Evolutionary conservation across 2,888 invertebrate genomes (phyloP).

Genomic region (Drosophila demipolita): DNA sequence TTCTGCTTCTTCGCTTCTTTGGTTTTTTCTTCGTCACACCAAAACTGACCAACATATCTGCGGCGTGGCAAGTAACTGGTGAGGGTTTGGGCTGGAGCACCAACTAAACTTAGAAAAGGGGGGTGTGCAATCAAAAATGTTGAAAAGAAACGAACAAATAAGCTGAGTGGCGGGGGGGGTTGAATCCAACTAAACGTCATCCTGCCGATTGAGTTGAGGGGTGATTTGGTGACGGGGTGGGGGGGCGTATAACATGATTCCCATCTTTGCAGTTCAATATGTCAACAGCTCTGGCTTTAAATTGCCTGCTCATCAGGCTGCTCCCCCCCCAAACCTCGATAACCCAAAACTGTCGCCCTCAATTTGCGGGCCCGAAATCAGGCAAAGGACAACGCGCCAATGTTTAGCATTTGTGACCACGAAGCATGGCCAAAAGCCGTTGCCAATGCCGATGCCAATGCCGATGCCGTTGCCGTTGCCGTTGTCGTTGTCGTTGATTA

Average conservation of each 20-base stretch:
- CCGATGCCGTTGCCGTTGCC: not conserved
- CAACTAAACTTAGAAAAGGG: slow-evolving; percentile 40
- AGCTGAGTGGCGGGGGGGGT: slow-evolving; percentile 9
- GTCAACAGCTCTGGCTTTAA: slow-evolving; percentile 34
- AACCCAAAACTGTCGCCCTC: slow-evolving; percentile 28
- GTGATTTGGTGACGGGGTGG: not conserved
- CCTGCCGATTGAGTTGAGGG: not conserved
- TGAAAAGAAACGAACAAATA: slow-evolving; percentile 11
- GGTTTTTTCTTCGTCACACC: slow-evolving; percentile 45
- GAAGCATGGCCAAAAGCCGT: slow-evolving; percentile 15
- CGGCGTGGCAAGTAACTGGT: slow-evolving; percentile 17
- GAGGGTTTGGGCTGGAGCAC: not conserved
- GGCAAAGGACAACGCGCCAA: slow-evolving; percentile 25
- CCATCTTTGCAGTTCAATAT: slow-evolving; percentile 27
- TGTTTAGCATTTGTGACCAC: slow-evolving; percentile 49
- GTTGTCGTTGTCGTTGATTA: slow-evolving; percentile 40
- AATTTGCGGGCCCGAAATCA: slow-evolving; percentile 27
- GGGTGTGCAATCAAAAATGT: slow-evolving; percentile 39
- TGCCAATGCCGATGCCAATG: not conserved
- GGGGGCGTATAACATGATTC: slow-evolving; percentile 9
- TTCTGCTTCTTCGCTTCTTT: slow-evolving; percentile 36
- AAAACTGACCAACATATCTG: slow-evolving; percentile 60
- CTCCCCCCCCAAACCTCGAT: not conserved
- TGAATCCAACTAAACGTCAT: not conserved
- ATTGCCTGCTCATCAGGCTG: slow-evolving; percentile 22